Base-by-base conservation (phyloP, 2,888 invertebrate species). In the Mythimna ferrago region DNA sequence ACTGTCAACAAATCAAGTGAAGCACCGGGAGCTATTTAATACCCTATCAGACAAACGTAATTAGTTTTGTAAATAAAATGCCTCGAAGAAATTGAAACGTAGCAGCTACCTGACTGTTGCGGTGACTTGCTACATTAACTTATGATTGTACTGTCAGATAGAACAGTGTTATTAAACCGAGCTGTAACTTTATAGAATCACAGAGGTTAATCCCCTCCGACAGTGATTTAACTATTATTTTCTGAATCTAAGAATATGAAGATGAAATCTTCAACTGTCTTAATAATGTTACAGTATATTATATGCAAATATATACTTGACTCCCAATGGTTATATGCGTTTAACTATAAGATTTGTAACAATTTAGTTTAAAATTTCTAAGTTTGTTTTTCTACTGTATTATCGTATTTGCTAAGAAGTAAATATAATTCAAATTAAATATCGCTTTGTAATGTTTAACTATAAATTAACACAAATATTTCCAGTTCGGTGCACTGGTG, bases 21-120 rank as follows among this genome's bases (percentile, higher is more conserved):
- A 89, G 91, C 92, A 89, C 89, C 93, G 92, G 93, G 92, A 94
- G 95, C 94, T 93, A 93, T 93, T 93, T 94, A 94, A 94, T 94
- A 95, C 91, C 88, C 94, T 91, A 95, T 95, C 96, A 95, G 94
- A 94, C 94, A 95, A 94, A 95, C 94, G 94, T 96, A 95, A 96
- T 96, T 96, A 96, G 94, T 96, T 96, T 96, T 96, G 94, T 96
- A 95, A 95, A 96, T 96, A 95, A 95, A 96, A 95, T 96, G 93
- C 95, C 94, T 93, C 91, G 87, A 91, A 94, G 94, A 95, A 95
- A 96, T 96, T 96, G 96, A 96, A 96, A 95, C 95, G 95, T 94
- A 92, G 87, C 90, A 87, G 94, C 94, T 95, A 95, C 96, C 94
- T 95, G 94, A 91, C 90, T 90, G 90, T 88, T 89, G 92, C 81